Evolutionary conservation across 1,140 invertebrate species (phyloP), one percentile per base, ranked within the genome.

Genomic region (Saccostrea echinata): DNA sequence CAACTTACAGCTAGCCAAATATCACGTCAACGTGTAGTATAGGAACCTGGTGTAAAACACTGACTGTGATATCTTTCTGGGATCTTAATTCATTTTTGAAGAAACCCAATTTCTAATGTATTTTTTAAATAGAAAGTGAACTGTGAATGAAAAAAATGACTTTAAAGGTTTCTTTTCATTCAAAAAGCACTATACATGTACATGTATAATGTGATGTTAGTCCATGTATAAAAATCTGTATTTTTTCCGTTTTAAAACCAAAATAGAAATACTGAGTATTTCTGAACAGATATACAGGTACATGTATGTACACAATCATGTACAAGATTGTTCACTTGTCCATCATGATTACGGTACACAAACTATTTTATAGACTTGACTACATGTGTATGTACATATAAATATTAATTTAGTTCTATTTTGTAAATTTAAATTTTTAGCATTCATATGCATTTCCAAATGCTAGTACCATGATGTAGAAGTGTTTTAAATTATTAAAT

Each of bases 1-100:
- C 13, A 90, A 94, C 53, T 90, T 95, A 16, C 92, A 93, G 51
- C 86, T 94, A 43, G 93, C 94, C 68, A 93, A 93, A 85, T 94
- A 93, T 85, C 90, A 92, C 83, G 91, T 90, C 30, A 85, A 86
- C 53, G 88, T 91, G n/a, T 91, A 89, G 84, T 57, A 13, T 57
- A 21, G 11, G 55, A 3, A 57, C 21, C 3, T 57, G 13, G 1
- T n/a, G 18, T 43, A n/a, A 21, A 61, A 61, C 55, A 61, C 18
- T n/a, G 4, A 61, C 55, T 61, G 55, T 61, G 55, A 61, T 61
- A 61, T 61, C 16, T 61, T 61, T 18, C 18, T 61, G n/a, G 55
- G 55, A n/a, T 61, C 55, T 61, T 18, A 21, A 61, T 61, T n/a
- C 55, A 18, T n/a, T 61, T 13, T 4, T 61, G 18, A n/a, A 61